A percentile compares a stretch with the other conserved stretches of the same genome.
phyloP scores from a whole-genome alignment of 2,797 vertebrate genomes.

The Mus minutoides region DNA sequence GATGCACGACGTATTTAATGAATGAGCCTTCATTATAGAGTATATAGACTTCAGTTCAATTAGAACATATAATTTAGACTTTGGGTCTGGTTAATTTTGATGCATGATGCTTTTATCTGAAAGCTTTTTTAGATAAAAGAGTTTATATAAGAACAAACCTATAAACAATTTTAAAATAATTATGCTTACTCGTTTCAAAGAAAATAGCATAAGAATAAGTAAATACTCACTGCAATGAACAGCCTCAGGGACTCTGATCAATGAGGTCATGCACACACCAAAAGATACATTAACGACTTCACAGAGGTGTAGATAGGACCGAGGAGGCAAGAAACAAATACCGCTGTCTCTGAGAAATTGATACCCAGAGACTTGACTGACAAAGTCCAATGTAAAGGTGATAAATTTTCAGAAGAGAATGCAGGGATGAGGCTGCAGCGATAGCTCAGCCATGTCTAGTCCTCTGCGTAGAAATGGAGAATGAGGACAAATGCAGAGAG shows the following conservation, averaged over 20 bases:
- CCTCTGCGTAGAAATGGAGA: neutral
- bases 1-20: neutral
- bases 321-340: neutral
- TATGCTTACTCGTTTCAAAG: neutral
- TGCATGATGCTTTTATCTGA: neutral
- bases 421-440: neutral
- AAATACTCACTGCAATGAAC: neutral
- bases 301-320: neutral
- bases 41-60: neutral
- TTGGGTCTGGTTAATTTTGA: neutral
- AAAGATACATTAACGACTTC: neutral
- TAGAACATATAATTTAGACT: neutral
- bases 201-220: neutral
- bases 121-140: neutral
- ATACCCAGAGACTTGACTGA: neutral
- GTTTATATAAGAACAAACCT: neutral
- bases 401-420: neutral
- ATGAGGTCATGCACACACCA: neutral
- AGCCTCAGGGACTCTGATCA: neutral
- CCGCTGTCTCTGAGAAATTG: neutral
- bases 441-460: neutral
- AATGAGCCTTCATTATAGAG: neutral
- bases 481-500: neutral
- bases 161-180: neutral
- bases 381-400: neutral